Evolutionary conservation across 2,797 vertebrate species (phyloP), one percentile per base, ranked within the genome.

Genomic region (Cephalopachus bancanus): DNA sequence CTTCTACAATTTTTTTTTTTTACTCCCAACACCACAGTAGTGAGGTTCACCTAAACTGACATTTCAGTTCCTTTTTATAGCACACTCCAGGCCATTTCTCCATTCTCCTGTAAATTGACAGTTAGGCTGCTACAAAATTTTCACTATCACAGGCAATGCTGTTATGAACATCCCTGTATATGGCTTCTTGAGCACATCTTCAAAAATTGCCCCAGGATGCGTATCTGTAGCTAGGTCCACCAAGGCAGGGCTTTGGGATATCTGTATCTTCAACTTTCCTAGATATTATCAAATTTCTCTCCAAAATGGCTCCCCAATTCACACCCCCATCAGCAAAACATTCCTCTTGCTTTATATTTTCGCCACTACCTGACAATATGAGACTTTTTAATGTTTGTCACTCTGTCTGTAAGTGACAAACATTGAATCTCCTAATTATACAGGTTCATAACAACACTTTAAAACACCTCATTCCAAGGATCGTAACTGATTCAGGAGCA

Each of bases 331-430:
- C 11, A n/a, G 67, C 28, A 93, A 81, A 94, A 17, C 51, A 64
- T 37, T 28, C 60, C 67, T 33, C 22, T 5, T 89, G 26, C 26
- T 93, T 86, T 62, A 64, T 0, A 67, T 79, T n/a, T 28, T 62
- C 72, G 75, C 15, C 24, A 24, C 37, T 20, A 74, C 15, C 59
- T 89, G 51, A 14, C 44, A 37, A 10, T 83, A 3, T 5, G 71
- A 94, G 55, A 87, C 24, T 53, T 91, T 28, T 71, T 75, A 28
- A 53, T 89, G 76, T 93, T 83, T 67, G 22, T 20, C 72, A 67
- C 11, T 91, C n/a, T 55, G 24, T 91, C n/a, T 55, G 24, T 19
- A 30, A 55, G 17, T 51, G 37, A 37, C 37, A 37, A 37, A 37
- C 37, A 89, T 74, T 17, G 53, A 83, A 67, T 24, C 57, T 89